Conservation (phyloP, 2,113 vertebrate genomes). For the Galemys pyrenaicus region DNA sequence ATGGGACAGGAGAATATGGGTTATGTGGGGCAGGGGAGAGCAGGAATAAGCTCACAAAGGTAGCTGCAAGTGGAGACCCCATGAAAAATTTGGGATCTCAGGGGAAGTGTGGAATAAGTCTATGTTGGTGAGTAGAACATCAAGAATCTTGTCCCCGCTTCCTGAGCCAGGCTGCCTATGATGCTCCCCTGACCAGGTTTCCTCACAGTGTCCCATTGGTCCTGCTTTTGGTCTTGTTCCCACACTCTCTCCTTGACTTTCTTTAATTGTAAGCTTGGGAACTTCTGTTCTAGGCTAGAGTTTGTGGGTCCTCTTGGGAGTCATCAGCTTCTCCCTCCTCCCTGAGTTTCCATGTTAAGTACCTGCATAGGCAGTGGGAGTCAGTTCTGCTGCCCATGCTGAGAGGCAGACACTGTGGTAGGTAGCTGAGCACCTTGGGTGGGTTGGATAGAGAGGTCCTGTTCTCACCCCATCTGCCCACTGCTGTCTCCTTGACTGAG, state of each 20-base stretch:
- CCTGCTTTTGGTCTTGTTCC: not conserved
- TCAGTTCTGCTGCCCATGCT: not conserved
- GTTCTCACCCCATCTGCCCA: not conserved
- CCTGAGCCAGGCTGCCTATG: not conserved
- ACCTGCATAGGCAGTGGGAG: not conserved
- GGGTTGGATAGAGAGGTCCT: not conserved
- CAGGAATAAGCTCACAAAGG: too few relatives aligned
- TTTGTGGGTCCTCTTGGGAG: not conserved
- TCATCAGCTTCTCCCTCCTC: not conserved
- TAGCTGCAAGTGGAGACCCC: not conserved
- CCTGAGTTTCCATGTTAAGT: not conserved
- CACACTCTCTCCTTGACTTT: not conserved
- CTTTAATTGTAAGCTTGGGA: slow-evolving; percentile 68
- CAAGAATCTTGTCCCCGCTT: not conserved
- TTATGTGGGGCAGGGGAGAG: too few relatives aligned
- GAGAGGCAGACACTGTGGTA: not conserved
- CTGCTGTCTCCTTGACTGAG: not conserved
- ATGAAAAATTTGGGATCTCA: not conserved
- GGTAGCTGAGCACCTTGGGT: too few relatives aligned
- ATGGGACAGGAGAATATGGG: not conserved
- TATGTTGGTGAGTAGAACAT: not conserved
- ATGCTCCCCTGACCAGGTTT: not conserved
- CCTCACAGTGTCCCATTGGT: not conserved
- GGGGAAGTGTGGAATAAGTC: not conserved
- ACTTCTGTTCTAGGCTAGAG: not conserved